These are phyloP conservation scores for Spondyliosoma cantharus DNA, from an alignment of 2,797 vertebrate species.

Conservation along the genomic window DNA sequence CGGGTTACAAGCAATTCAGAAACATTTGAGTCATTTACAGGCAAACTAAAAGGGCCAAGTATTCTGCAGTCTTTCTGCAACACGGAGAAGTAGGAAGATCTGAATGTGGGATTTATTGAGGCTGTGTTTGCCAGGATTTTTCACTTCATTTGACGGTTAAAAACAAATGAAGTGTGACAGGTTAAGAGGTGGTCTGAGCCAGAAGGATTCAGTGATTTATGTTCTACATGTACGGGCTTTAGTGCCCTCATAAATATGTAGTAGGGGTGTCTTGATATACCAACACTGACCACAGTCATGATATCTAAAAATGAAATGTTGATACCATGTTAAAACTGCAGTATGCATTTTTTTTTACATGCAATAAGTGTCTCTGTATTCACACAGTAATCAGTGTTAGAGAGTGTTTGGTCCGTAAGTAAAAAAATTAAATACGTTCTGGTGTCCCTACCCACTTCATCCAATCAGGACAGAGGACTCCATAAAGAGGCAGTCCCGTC, in stretches of 20 bases:
- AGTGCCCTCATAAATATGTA: not conserved
- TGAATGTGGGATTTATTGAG: constrained; percentile 1
- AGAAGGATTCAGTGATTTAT: not conserved
- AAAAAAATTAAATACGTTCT: too few species aligned
- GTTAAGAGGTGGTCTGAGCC: not conserved
- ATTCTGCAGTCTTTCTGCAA: not conserved
- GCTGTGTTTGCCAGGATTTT: not conserved
- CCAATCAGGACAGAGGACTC: too few species aligned
- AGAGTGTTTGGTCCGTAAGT: too few species aligned
- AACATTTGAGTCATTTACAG: constrained; percentile 19
- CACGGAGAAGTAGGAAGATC: not conserved
- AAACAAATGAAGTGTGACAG: not conserved
- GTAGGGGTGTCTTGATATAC: too few species aligned
- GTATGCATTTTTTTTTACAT: too few species aligned
- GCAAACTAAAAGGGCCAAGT: constrained; percentile 8
- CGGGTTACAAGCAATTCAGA: constrained; percentile 29
- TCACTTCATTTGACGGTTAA: not conserved
- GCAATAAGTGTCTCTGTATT: too few species aligned
- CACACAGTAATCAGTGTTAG: too few species aligned
- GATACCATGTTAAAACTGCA: too few species aligned
- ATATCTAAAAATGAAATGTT: too few species aligned
- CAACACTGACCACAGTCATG: too few species aligned
- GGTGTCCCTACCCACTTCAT: too few species aligned
- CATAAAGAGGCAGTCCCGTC: too few species aligned
- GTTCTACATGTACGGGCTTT: not conserved